Base-by-base conservation (phyloP, 2,797 vertebrate genomes). In the Alouatta caraya region DNA sequence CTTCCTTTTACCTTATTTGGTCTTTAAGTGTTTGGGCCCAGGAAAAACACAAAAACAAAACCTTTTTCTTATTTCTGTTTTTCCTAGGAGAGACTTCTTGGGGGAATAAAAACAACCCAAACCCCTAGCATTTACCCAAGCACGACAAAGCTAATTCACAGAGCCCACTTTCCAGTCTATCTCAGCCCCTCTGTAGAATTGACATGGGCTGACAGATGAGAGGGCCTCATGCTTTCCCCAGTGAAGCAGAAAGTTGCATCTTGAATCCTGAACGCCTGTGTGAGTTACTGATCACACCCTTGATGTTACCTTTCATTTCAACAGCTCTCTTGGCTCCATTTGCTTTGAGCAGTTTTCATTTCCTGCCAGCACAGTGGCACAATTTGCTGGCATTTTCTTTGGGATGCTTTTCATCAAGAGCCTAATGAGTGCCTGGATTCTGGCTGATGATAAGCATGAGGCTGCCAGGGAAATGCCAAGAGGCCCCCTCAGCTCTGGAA, bases 401-500 rank as follows among this genome's bases (percentile, higher is more conserved):
- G 84, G 97, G 89, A 97, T 96, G 95, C 95, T 96, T 98, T 98
- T 96, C 95, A 97, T 98, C 97, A 96, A 78, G 90, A 97, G 81
- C 79, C 89, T 97, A 97, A 98, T 97, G 98, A 98, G 95, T 93
- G 94, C 96, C 95, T 97, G 76, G 80, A 72, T 95, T 95, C 95
- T 97, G 97, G 97, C 97, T 90, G 95, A 42, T 76, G 95, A 97
- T 90, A 93, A 96, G 92, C 79, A 75, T 1, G 39, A 89, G 85
- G 88, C 81, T 98, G 95, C 97, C 95, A 97, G 95, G 19, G 84
- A 98, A 97, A 96, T 96, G 97, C 96, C 96, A 97, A 90, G 96
- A 95, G 91, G 82, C 59, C 21, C 72, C 59, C 44, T 94, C 37
- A 24, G 57, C 91, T 93, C 83, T 95, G 96, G 86, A 97, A 97